Conservation (phyloP, 2,113 vertebrate species). For the Pipa parva region DNA sequence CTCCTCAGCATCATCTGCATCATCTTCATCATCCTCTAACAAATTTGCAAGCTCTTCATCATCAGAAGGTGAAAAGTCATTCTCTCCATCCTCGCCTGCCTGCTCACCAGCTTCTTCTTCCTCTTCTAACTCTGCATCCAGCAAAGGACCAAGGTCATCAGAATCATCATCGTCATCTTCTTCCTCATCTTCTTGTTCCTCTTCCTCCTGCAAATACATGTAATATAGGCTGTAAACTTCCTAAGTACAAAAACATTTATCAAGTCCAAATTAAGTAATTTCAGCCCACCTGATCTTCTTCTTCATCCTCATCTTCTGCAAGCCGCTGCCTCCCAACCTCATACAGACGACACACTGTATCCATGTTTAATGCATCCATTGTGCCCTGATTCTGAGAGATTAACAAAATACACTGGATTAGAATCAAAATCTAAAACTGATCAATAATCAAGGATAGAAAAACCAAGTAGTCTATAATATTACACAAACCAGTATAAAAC, state of each 20-base stretch:
- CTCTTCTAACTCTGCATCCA: constrained; percentile 81
- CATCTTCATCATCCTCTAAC: constrained; percentile 83
- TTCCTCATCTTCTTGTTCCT: constrained; percentile 88
- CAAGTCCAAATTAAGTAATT: neutral
- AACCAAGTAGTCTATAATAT: too few species aligned
- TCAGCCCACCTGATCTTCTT: constrained; percentile 87
- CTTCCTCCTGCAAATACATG: constrained; percentile 51
- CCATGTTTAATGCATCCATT: constrained; percentile 92
- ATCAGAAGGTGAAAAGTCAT: constrained; percentile 87
- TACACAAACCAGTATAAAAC: too few species aligned
- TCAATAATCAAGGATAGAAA: too few species aligned
- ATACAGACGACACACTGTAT: constrained; percentile 95
- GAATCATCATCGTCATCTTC: constrained; percentile 89
- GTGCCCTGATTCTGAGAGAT: constrained; percentile 84
- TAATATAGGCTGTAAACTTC: neutral
- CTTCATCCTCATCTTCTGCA: constrained; percentile 96
- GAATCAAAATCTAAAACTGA: too few species aligned
- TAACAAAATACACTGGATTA: too few species aligned
- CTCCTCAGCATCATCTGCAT: constrained; percentile 85
- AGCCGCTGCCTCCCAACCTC: constrained; percentile 93
- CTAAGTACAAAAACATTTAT: neutral
- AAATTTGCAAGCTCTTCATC: constrained; percentile 88
- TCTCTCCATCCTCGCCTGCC: constrained; percentile 82
- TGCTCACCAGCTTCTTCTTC: constrained; percentile 83
- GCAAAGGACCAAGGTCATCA: constrained; percentile 84